phyloP scores from a whole-genome alignment of 2,113 vertebrate genomes.

The Chaetops frenatus region DNA sequence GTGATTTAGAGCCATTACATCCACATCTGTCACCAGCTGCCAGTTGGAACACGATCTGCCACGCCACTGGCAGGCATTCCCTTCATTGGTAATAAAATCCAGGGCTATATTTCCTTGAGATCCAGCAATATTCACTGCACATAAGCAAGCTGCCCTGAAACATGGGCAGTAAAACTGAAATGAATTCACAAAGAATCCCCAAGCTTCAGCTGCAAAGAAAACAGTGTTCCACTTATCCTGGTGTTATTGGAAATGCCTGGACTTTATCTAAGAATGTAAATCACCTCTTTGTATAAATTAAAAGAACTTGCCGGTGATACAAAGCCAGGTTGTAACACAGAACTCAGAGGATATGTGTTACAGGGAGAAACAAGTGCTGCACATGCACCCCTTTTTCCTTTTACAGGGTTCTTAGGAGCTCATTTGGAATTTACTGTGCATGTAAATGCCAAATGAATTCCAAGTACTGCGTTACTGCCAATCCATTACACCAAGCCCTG shows the following conservation, averaged over 20 bases:
- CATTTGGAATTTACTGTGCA: slow-evolving; percentile 52
- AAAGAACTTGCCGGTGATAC: not conserved
- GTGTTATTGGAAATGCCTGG: not conserved
- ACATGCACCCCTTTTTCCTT: not conserved
- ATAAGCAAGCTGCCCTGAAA: not conserved
- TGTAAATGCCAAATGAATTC: slow-evolving; percentile 47
- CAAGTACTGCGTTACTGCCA: not conserved
- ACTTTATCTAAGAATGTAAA: not conserved
- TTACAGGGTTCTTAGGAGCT: slow-evolving; percentile 37
- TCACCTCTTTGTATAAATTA: not conserved
- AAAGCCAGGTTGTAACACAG: not conserved
- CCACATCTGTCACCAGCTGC: slow-evolving; percentile 26
- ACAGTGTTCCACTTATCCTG: not conserved
- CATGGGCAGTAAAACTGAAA: not conserved
- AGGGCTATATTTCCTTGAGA: not conserved
- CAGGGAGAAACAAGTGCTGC: not conserved
- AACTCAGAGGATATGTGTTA: not conserved
- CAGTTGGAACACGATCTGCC: slow-evolving; percentile 37
- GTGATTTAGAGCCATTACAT: slow-evolving; percentile 21
- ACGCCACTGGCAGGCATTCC: not conserved
- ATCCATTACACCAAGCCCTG: slow-evolving; percentile 4
- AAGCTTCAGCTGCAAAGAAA: not conserved
- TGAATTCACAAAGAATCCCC: not conserved
- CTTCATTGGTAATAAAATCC: not conserved
- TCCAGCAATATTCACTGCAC: not conserved